Evolutionary conservation across 2,888 invertebrate species (phyloP), one percentile per base, ranked within the genome.

Genomic region (Rutpela maculata): DNA sequence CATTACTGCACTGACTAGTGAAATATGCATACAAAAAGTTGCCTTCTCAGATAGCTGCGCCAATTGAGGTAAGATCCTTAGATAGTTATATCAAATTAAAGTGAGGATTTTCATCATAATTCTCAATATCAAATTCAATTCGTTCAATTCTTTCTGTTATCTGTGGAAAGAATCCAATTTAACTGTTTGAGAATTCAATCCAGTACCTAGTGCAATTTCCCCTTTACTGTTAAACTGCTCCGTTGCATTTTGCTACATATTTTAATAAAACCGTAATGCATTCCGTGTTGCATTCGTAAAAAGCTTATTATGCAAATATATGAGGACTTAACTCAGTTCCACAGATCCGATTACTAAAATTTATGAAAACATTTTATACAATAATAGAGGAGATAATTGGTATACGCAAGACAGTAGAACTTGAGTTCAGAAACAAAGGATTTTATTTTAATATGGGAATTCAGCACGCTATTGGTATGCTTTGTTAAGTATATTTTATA

Each of bases 361-460:
- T 26, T 62, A 62, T 62, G 60, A 62, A 62, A 62, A 62, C 60
- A 26, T 62, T 26, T 62, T 26, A n/a, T n/a, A 15, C 60, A 26
- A n/a, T 15, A 26, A 62, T 26, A 62, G 22, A 26, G 22, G 12
- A 60, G 60, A 60, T 38, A 38, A 38, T 38, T 38, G 38, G 60
- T 60, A 22, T 60, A 19, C 6, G 5, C 22, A 22, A 60, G 60
- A 60, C 19, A 22, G 26, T 15, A 22, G 22, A 19, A 26, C 15
- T 22, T 26, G 19, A 15, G 6, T 62, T 62, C 6, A 26, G 60
- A 26, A 62, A 62, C 18, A 62, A 22, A 11, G 22, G 15, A 62
- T 26, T 26, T 60, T 60, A 19, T 60, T 60, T 10, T 26, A 4
- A 62, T 26, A 35, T 15, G 12, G 10, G 22, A 62, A 62, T 18